Base-by-base conservation (phyloP, 2,113 vertebrate species). In the Gopherus evgoodei region DNA sequence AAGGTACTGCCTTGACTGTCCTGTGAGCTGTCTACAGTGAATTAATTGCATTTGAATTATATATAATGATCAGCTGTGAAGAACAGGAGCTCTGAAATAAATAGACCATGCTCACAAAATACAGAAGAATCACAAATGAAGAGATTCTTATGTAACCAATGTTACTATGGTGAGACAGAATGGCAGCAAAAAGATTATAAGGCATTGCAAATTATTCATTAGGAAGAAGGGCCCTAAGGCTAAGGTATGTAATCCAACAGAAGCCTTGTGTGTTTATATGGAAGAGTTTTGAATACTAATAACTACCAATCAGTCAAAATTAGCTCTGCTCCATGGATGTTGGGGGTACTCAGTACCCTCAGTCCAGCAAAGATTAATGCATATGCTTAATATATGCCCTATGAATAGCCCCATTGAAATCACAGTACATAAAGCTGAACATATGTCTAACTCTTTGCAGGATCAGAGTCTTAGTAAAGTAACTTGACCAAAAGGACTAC, bases 221-320 rank as follows among this genome's bases (percentile, higher is more conserved):
- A 81, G 42, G 54, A 93, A 87, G 27, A 94, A 90, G 50, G 86
- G 72, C 78, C 35, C 52, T 81, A 72, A 94, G 1, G 78, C 2
- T 49, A 84, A 90, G 92, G 84, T 83, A 62, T 38, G 78, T 38
- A 90, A 86, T 3, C 12, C 82, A 65, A 75, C 21, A 4, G 57
- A 50, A 92, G 44, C 52, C 92, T 95, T 56, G 84, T 44, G 3
- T 49, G 82, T 14, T 90, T 29, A 54, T 14, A 59, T 49, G 25
- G 29, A 75, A 88, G 25, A 72, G 92, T 50, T 85, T 88, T 87
- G 53, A 50, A 92, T 94, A 81, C 8, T 53, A 91, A 6, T 16
- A 87, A 90, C 90, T 87, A 93, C 84, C 88, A 90, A 91, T 86
- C n/a, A 83, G 22, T 50, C n/a, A 57, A 85, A 83, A 56, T 69